A percentile compares a stretch with the other conserved stretches of the same genome.
Conservation (phyloP, 2,888 invertebrate species). For the Agrypnus murinus region DNA sequence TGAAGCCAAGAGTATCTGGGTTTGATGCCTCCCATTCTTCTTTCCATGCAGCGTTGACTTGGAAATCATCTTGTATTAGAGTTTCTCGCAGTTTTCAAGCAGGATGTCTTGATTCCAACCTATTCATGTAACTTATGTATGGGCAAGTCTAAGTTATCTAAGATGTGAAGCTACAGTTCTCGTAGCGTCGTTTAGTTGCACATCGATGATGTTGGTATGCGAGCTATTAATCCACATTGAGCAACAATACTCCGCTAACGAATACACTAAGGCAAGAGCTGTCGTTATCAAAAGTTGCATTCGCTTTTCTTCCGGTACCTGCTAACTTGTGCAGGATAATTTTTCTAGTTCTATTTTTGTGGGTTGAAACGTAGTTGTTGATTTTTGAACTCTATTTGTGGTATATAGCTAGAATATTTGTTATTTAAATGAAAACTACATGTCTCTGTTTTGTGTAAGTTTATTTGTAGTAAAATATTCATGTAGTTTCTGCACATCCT, state of each 20-base stretch:
- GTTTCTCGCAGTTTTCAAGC: neutral
- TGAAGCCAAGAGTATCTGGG: neutral
- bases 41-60: neutral
- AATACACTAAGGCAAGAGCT: constrained; percentile 9
- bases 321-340: constrained; percentile 10
- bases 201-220: neutral
- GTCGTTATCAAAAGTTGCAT: neutral
- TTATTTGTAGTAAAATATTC: too few relatives aligned
- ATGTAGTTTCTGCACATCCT: neutral
- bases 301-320: too few relatives aligned
- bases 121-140: neutral
- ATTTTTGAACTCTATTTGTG: neutral
- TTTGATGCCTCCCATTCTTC: constrained; percentile 1
- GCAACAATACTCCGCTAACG: constrained; percentile 13
- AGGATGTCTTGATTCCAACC: neutral
- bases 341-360: neutral
- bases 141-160: neutral
- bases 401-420: neutral
- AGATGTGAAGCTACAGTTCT: neutral
- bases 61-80: constrained; percentile 1
- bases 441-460: neutral
- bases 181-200: too few relatives aligned
- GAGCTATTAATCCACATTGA: neutral
- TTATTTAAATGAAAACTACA: constrained; percentile 3
- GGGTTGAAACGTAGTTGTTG: neutral